These are phyloP conservation scores for Pomatorhinus ruficollis DNA, from an alignment of 2,113 vertebrate species.

Conservation along the genomic window DNA sequence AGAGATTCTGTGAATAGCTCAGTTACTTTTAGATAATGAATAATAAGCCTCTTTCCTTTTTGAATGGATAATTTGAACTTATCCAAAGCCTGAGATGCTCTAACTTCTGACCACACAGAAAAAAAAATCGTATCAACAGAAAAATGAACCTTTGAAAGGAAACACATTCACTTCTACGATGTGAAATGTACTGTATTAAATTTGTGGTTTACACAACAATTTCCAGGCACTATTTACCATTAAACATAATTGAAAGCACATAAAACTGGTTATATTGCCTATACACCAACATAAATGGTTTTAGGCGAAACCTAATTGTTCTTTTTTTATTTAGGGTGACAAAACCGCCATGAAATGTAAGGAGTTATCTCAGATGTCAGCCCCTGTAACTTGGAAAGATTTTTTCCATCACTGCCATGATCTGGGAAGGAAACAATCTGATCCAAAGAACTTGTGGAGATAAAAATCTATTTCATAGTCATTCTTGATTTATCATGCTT, in stretches of 20 bases:
- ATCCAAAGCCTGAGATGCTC: neutral
- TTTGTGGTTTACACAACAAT: neutral
- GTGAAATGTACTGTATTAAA: neutral
- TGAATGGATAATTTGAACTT: neutral
- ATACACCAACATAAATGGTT: neutral
- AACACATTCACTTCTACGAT: neutral
- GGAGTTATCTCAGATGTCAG: neutral
- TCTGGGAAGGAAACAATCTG: neutral
- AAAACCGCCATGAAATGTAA: neutral
- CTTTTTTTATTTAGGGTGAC: neutral
- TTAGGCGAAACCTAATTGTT: neutral
- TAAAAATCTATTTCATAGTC: neutral
- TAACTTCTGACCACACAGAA: neutral
- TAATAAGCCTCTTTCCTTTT: neutral
- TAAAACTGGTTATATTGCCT: neutral
- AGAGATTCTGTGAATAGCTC: neutral
- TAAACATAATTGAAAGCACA: neutral
- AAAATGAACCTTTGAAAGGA: neutral
- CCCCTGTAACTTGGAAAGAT: neutral
- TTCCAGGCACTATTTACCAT: neutral
- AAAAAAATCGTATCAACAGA: neutral
- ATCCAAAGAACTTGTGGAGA: neutral
- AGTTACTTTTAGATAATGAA: neutral
- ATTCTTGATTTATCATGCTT: neutral
- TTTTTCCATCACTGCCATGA: neutral